These are phyloP conservation scores for Rhyacichthys aspro DNA, from an alignment of 2,797 vertebrate genomes.

Conservation along the genomic window DNA sequence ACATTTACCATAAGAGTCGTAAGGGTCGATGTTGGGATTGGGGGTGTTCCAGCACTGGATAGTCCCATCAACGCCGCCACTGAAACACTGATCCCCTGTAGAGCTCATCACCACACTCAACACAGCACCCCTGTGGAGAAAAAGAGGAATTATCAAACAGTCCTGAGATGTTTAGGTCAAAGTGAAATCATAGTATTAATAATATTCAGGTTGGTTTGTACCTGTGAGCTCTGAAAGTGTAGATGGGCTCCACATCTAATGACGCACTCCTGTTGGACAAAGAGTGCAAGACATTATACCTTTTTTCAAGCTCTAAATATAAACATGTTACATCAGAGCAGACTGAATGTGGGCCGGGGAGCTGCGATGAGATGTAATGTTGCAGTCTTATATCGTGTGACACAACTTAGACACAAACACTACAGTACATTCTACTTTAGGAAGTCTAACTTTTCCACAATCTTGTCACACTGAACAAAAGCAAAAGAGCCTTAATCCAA, in stretches of 20 bases:
- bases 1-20: slow-evolving; percentile 91
- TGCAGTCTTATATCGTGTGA: too few species aligned
- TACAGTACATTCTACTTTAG: too few species aligned
- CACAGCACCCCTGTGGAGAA: slow-evolving; percentile 87
- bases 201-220: slow-evolving; percentile 57
- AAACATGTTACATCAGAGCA: too few species aligned
- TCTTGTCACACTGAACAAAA: too few species aligned
- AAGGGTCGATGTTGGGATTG: slow-evolving; percentile 95
- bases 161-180: background rate
- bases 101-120: slow-evolving; percentile 96
- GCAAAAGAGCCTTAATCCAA: too few species aligned
- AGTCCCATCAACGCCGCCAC: slow-evolving; percentile 92
- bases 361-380: too few species aligned
- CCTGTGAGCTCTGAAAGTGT: slow-evolving; percentile 98
- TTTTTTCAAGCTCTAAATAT: too few species aligned
- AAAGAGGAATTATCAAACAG: background rate
- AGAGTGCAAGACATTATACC: slow-evolving; percentile 3
- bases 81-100: slow-evolving; percentile 96
- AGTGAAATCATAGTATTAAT: background rate
- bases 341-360: too few species aligned
- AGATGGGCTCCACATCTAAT: slow-evolving; percentile 97
- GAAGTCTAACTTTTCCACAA: too few species aligned
- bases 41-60: slow-evolving; percentile 98
- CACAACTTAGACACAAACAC: too few species aligned
- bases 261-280: slow-evolving; percentile 89